Conservation (phyloP, 2,113 vertebrate genomes). For the Ranitomeya imitator region DNA sequence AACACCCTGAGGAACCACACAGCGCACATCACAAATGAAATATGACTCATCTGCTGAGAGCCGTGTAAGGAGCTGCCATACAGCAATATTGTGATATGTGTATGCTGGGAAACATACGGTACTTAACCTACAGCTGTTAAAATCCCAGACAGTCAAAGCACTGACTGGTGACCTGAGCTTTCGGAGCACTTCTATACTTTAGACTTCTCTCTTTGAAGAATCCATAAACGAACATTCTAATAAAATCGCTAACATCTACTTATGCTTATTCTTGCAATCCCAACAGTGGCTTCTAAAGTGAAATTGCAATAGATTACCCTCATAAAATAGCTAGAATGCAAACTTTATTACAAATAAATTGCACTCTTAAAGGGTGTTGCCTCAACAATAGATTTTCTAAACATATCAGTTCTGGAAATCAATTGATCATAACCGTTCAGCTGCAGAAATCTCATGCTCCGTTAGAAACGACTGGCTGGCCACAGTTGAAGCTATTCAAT, state of each 20-base stretch:
- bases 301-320: neutral
- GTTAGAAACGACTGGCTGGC: too few species aligned
- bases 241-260: neutral
- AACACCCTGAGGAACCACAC: constrained; percentile 8
- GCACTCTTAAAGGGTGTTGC: too few species aligned
- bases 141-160: constrained; percentile 16
- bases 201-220: neutral
- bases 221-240: neutral
- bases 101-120: constrained; percentile 6
- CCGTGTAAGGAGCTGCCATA: constrained; percentile 6
- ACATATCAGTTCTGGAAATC: too few species aligned
- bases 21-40: constrained; percentile 32
- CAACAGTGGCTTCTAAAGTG: too few species aligned
- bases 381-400: too few species aligned
- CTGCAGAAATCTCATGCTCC: too few species aligned
- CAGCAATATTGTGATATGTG: constrained; percentile 41
- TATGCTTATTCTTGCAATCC: neutral
- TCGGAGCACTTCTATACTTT: neutral
- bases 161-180: neutral
- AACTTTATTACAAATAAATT: neutral
- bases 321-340: neutral
- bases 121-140: constrained; percentile 6
- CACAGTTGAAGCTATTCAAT: too few species aligned
- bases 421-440: too few species aligned
- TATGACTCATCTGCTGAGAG: constrained; percentile 35